Base-by-base conservation (phyloP, 1,140 invertebrate genomes). In the Aphelinus atriplicis region DNA sequence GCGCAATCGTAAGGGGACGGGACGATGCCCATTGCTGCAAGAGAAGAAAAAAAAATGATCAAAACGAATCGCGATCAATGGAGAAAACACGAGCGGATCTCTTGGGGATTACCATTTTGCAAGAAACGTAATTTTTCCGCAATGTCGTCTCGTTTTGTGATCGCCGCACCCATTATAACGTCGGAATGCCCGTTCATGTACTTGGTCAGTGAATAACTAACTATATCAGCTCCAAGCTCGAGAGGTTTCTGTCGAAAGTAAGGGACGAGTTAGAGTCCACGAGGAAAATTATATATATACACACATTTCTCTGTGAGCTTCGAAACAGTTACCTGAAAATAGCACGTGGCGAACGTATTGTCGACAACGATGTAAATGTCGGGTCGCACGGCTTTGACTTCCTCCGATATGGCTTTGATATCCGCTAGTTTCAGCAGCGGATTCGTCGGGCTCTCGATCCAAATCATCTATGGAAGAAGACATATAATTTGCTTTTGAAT, bases 181-280 rank as follows among this genome's bases (percentile, higher is more conserved):
- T 99, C 98, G 1, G 95, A 94, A 86, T 99, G 98, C 0, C 98
- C 98, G 87, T 99, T 99, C 92, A 99, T 97, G 82, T 99, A 99
- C 87, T 99, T 99, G 0, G 97, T 98, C 47, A 98, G 80, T 0
- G 98, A 99, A 88, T 99, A 98, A 78, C 96, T 87, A 1, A 94
- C 93, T 63, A 99, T 90, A 88, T 99, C 97, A 2, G 95, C 97
- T 7, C 98, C 98, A 47, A 98, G 89, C 42, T 93, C 91, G 47
- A 99, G 86, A 3, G 98, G 98, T 77, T 92, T 90, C 93, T 95
- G 73, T 74, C 78, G 79, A 26, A 26, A 26, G 26, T 26, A 26
- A 26, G 26, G 26, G 26, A 26, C 26, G 26, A 26, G 26, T 26
- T 26, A 26, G 26, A 26, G 53, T 71, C 3, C 61, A 6, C 0